Percentiles rank a stretch among this genome's conserved stretches.
Conservation (phyloP, 2,888 invertebrate species). For the Cancer borealis region DNA sequence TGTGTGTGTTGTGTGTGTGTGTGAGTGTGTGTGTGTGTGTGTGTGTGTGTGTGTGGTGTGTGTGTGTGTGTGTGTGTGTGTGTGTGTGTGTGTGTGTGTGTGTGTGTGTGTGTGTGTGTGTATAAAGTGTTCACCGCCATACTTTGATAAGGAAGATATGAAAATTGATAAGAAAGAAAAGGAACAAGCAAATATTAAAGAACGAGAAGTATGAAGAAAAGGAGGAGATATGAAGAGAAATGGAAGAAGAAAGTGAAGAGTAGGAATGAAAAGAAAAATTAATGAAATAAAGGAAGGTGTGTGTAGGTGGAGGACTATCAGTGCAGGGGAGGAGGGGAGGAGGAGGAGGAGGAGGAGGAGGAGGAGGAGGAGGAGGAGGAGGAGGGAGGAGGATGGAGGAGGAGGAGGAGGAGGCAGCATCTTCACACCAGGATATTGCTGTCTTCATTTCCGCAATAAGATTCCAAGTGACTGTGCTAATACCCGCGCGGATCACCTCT, state of each 20-base stretch:
- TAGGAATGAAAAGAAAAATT: neutral
- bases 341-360: neutral
- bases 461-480: neutral
- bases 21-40: neutral
- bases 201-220: neutral
- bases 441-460: neutral
- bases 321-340: no score
- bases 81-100: neutral
- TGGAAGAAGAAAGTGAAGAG: neutral
- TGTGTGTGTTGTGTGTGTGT: neutral
- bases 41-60: neutral
- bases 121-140: neutral
- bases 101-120: neutral
- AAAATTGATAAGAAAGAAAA: neutral
- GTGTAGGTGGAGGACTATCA: no score
- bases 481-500: neutral
- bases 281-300: neutral
- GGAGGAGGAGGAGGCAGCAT: slow-evolving; percentile 22
- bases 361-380: slow-evolving; percentile 26
- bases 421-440: slow-evolving; percentile 43
- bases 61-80: neutral
- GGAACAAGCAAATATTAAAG: no score
- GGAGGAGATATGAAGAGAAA: neutral
- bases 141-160: neutral
- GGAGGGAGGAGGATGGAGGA: slow-evolving; percentile 39